Evolutionary conservation across 2,888 invertebrate genomes (phyloP).

Genomic region (Therioaphis trifolii): DNA sequence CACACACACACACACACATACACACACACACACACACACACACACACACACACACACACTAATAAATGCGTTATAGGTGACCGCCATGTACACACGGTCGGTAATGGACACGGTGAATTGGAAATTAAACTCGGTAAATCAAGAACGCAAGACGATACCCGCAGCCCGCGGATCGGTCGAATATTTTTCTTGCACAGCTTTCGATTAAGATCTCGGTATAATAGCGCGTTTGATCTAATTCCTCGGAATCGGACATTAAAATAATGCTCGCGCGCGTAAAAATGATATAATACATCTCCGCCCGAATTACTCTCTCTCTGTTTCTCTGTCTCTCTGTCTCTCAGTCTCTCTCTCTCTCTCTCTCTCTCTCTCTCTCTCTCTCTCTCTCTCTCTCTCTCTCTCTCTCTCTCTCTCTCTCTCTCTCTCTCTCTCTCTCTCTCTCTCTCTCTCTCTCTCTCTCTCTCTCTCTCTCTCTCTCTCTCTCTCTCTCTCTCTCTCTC

Average conservation of each 20-base stretch:
- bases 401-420: too few species aligned
- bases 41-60: too few species aligned
- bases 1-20: too few species aligned
- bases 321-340: too few species aligned
- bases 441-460: too few species aligned
- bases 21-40: too few species aligned
- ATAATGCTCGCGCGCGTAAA: neutral
- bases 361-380: too few species aligned
- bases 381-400: too few species aligned
- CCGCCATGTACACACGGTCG: neutral
- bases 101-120: neutral
- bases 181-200: neutral
- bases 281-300: constrained; percentile 23
- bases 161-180: neutral
- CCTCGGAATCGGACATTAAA: neutral
- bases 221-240: constrained; percentile 29
- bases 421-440: too few species aligned
- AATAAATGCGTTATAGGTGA: neutral
- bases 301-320: neutral
- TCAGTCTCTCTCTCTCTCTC: too few species aligned
- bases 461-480: too few species aligned
- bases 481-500: too few species aligned
- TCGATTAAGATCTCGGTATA: neutral
- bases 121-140: constrained; percentile 12
- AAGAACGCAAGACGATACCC: neutral